These are phyloP conservation scores for Drosophila tanythrix DNA, from an alignment of 2,888 invertebrate species.

Conservation along the genomic window DNA sequence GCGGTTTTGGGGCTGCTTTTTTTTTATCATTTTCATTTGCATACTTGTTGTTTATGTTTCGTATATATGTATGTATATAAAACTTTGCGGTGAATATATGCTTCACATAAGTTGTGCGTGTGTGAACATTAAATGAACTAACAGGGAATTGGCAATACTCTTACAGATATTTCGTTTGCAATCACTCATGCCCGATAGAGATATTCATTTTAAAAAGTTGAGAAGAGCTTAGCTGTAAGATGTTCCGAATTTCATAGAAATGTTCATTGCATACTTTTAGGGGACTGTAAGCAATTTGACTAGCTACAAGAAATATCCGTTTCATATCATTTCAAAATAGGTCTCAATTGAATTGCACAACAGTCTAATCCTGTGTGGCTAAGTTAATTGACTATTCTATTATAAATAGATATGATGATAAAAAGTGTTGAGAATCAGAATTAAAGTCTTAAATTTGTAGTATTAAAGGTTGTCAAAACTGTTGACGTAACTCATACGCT, in stretches of 20 bases:
- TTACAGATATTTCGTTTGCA: neutral
- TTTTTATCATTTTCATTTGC: conserved; percentile 56
- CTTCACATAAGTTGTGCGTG: conserved; percentile 42
- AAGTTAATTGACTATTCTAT: neutral
- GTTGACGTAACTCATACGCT: neutral
- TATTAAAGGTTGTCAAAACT: neutral
- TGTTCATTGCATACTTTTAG: neutral
- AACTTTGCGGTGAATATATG: conserved; percentile 46
- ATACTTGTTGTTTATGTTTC: conserved; percentile 44
- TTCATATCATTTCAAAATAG: neutral
- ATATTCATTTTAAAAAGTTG: neutral
- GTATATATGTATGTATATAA: neutral
- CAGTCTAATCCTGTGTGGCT: neutral
- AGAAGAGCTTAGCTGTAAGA: too few relatives aligned
- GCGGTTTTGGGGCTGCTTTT: conserved; percentile 61
- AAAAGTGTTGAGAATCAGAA: neutral
- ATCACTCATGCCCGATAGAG: too few relatives aligned
- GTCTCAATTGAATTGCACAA: neutral
- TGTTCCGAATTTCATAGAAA: neutral
- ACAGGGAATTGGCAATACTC: conserved; percentile 19
- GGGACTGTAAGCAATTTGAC: neutral
- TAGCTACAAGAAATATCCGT: neutral
- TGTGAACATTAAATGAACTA: conserved; percentile 3
- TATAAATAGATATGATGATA: neutral
- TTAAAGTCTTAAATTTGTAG: neutral